These are phyloP conservation scores for Cirrhinus molitorella DNA, from an alignment of 2,797 vertebrate species.

Conservation along the genomic window DNA sequence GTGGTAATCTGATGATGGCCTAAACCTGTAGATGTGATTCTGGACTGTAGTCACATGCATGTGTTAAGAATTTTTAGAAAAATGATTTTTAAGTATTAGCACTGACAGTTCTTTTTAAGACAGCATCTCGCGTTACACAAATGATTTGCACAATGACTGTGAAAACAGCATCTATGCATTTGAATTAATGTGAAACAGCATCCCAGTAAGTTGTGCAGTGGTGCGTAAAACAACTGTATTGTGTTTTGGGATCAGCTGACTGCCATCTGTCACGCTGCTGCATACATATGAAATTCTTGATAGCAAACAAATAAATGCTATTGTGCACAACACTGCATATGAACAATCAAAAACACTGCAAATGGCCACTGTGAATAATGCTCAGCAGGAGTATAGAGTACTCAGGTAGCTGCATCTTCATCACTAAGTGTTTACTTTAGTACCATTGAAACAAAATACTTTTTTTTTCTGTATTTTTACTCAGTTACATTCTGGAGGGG, in stretches of 20 bases:
- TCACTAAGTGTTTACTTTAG: background rate
- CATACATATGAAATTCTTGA: constrained; percentile 46
- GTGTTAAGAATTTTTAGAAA: background rate
- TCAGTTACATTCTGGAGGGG: background rate
- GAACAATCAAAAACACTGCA: background rate
- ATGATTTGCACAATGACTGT: background rate
- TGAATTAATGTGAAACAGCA: constrained; percentile 2
- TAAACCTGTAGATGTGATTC: background rate
- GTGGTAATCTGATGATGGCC: constrained; percentile 25
- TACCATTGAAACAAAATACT: background rate
- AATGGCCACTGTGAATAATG: background rate
- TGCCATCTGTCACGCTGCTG: constrained; percentile 24
- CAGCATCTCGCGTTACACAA: background rate
- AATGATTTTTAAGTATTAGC: background rate
- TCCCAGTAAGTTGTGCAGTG: constrained; percentile 27
- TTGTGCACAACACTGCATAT: constrained; percentile 1
- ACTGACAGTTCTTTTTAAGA: background rate
- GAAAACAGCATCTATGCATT: constrained; percentile 2
- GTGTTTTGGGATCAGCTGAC: constrained; percentile 62
- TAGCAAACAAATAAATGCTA: constrained; percentile 33
- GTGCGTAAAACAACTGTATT: constrained; percentile 51
- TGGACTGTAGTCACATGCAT: background rate
- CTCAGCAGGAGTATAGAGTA: background rate
- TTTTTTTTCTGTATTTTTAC: background rate
- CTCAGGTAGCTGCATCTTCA: background rate